Conservation (phyloP, 1,140 invertebrate species). For the Anoplophora glabripennis region DNA sequence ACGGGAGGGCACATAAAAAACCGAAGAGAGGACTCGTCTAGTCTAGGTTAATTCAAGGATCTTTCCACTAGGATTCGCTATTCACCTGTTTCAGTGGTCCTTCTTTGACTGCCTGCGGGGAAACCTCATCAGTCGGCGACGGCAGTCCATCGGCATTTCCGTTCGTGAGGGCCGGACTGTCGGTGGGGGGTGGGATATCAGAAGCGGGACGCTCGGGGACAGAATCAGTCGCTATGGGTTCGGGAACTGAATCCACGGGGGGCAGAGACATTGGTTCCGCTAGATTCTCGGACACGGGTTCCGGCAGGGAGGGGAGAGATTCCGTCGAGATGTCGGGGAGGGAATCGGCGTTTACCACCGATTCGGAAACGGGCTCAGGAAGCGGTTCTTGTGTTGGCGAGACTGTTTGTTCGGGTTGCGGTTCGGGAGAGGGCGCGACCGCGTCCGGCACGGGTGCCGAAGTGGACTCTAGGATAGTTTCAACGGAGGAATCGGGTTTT, state of each 20-base stretch:
- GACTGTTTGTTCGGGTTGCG: not conserved
- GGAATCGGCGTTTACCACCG: conserved; percentile 39
- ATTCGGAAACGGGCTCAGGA: conserved; percentile 19
- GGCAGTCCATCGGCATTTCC: conserved; percentile 44
- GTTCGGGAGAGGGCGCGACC: not conserved
- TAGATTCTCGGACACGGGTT: conserved; percentile 45
- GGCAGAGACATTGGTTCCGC: conserved; percentile 46
- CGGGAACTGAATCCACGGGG: conserved; percentile 44
- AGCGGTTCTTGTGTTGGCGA: not conserved
- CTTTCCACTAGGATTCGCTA: conserved; percentile 21
- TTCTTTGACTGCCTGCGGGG: conserved; percentile 29
- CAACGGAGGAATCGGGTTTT: not conserved
- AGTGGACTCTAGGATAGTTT: conserved; percentile 5
- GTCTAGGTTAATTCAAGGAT: conserved; percentile 16
- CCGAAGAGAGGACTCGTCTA: conserved; percentile 13
- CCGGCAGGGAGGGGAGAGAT: conserved; percentile 47
- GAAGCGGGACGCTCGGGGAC: conserved; percentile 9
- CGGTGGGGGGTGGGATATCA: conserved; percentile 13
- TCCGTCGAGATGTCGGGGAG: conserved; percentile 47
- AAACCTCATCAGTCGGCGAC: conserved; percentile 30
- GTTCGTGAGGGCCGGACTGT: conserved; percentile 37
- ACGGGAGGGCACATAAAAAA: not conserved
- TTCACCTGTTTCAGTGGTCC: conserved; percentile 49
- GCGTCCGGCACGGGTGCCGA: not conserved
- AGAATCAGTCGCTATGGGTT: conserved; percentile 38